Base-by-base conservation (phyloP, 1,140 invertebrate genomes). In the Listronotus bonariensis region DNA sequence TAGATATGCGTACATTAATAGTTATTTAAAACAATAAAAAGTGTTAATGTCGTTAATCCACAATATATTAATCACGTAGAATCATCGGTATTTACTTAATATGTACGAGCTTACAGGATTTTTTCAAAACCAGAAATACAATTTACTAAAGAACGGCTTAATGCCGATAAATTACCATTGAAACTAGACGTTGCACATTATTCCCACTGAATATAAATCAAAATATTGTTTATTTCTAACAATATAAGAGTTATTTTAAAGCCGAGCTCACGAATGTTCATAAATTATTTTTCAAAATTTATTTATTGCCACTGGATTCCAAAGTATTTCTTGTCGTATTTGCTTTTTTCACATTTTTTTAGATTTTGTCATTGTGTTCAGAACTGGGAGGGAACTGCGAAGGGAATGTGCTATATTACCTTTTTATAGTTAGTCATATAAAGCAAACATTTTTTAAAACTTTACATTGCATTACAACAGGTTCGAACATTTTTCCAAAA, bases 101-200 rank as follows among this genome's bases (percentile, higher is more conserved):
- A 45, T 45, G 42, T 17, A 45, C 42, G 5, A 45, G 2, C 32
- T 31, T 32, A 31, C 31, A 32, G 20, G n/a, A 32, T 36, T 12
- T 36, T 36, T 36, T 36, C 34, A 36, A 10, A 36, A 36, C 34
- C 32, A 38, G 32, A 14, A 34, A 53, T 36, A 34, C 31, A 52
- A 34, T 36, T 52, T 34, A 20, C 26, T 52, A 52, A 49, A 49
- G 31, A 32, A 52, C 36, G 34, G 17, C 51, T 53, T 51, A 53
- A 14, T 38, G 51, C 17, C 51, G 14, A 53, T 53, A 53, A 53
- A 53, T 53, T 53, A 53, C 51, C 51, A 53, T 38, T 53, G 51
- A 18, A 53, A 53, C 51, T 38, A 53, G 51, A 53, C 51, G 36
- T 53, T 48, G 12, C 6, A 11, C 11, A 18, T 48, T 48, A 48